A percentile compares a stretch with the other conserved stretches of the same genome.
phyloP scores from a whole-genome alignment of 2,888 invertebrate species.

The Phasia obesa region DNA sequence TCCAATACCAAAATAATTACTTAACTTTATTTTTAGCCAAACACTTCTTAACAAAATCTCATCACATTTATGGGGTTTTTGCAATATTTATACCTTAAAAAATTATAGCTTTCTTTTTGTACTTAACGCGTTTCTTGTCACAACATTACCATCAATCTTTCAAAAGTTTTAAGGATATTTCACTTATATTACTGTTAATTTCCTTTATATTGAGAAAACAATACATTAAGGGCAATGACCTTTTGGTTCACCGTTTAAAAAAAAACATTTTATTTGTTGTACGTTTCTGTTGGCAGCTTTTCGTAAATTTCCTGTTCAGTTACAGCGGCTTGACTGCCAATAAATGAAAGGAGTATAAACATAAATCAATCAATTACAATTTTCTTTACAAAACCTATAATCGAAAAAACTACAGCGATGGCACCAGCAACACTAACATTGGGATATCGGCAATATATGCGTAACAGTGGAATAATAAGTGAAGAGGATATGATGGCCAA shows the following conservation, averaged over 20 bases:
- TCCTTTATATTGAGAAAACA: conserved; percentile 32
- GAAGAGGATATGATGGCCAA: conserved; percentile 14
- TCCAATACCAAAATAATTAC: too few relatives aligned
- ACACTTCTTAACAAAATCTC: too few relatives aligned
- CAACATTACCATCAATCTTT: not conserved
- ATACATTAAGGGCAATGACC: conserved; percentile 53
- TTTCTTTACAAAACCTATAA: conserved; percentile 63
- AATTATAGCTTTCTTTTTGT: too few relatives aligned
- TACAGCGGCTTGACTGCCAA: conserved; percentile 32
- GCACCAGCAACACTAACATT: conserved; percentile 19
- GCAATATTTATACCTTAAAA: too few relatives aligned
- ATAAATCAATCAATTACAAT: conserved; percentile 73
- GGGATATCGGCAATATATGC: conserved; percentile 54
- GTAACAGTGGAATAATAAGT: conserved; percentile 49
- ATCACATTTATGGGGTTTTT: too few relatives aligned
- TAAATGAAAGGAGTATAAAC: conserved; percentile 68
- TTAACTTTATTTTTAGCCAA: too few relatives aligned
- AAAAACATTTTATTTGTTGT: not conserved
- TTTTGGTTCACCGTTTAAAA: conserved; percentile 44
- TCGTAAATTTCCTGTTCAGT: conserved; percentile 48
- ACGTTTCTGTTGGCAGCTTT: conserved; percentile 19
- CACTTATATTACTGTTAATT: not conserved
- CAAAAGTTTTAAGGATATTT: not conserved
- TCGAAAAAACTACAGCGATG: conserved; percentile 32
- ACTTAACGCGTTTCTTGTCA: not conserved